Evolutionary conservation across 53 echinoderm and acorn worm genomes (phyloP).

Genomic region (Paracentrotus lividus): DNA sequence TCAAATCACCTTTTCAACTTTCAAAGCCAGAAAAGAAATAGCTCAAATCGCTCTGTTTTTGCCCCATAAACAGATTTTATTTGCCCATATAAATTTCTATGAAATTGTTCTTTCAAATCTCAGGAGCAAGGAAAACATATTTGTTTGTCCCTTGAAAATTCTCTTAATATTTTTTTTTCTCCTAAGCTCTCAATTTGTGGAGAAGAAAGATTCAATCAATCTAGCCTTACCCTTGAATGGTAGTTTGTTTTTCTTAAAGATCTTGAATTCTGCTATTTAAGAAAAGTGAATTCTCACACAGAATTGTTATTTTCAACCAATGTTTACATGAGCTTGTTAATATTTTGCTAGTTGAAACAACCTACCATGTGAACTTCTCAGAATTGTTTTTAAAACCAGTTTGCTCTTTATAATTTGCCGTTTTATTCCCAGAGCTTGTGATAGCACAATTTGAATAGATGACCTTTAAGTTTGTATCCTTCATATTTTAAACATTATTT

Average conservation of each 20-base stretch:
- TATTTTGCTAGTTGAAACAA: no score
- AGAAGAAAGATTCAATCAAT: slow-evolving; percentile 19
- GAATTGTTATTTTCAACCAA: neutral
- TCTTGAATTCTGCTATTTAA: no score
- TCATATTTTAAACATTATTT: no score
- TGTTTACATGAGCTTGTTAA: no score
- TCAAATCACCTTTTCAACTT: slow-evolving; percentile 36
- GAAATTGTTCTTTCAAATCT: neutral
- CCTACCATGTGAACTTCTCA: no score
- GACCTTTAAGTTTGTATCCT: no score
- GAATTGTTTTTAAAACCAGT: no score
- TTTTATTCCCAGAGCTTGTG: no score
- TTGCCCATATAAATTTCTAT: slow-evolving; percentile 4
- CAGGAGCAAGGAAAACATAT: neutral
- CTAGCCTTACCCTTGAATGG: slow-evolving; percentile 6
- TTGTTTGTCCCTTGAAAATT: slow-evolving; percentile 33
- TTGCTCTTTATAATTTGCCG: no score
- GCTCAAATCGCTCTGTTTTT: slow-evolving; percentile 36
- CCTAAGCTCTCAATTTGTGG: slow-evolving; percentile 31
- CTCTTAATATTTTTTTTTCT: neutral
- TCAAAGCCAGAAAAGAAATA: neutral
- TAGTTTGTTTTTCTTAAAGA: neutral
- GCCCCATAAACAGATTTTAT: slow-evolving; percentile 45
- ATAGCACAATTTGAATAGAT: no score
- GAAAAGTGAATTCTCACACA: no score